Evolutionary conservation across 1,140 invertebrate species (phyloP).

Genomic region (Uloborus diversus): DNA sequence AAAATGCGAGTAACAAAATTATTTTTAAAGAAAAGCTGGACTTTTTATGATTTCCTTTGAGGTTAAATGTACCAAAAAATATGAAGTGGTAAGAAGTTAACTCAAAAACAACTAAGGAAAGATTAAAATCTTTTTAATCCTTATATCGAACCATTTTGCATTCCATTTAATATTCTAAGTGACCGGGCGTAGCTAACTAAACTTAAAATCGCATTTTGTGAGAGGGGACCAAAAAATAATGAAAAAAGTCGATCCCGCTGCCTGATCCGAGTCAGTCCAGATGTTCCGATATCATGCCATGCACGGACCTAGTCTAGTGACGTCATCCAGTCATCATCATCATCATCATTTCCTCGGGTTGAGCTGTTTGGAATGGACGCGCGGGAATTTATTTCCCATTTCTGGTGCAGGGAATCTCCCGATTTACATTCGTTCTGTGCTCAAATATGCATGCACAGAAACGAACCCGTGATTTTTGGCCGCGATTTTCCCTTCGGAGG

Average conservation of each 20-base stretch:
- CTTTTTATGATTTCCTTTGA: too few species aligned
- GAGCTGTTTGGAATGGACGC: background rate
- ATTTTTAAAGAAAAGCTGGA: too few species aligned
- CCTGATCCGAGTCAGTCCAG: constrained; percentile 2
- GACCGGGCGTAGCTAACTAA: constrained; percentile 1
- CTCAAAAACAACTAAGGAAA: too few species aligned
- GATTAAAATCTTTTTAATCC: too few species aligned
- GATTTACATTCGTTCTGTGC: constrained; percentile 47
- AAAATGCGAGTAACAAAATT: too few species aligned
- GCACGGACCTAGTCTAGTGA: constrained; percentile 24
- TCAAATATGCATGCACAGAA: constrained; percentile 49
- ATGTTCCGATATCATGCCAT: background rate
- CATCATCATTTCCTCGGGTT: constrained; percentile 48
- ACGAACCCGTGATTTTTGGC: constrained; percentile 17
- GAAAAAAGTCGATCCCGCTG: constrained; percentile 37
- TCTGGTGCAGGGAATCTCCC: constrained; percentile 17
- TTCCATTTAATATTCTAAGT: too few species aligned
- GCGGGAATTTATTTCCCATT: constrained; percentile 53
- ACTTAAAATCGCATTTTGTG: constrained; percentile 50
- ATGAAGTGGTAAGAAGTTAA: too few species aligned
- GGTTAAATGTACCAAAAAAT: too few species aligned
- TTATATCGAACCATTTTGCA: too few species aligned
- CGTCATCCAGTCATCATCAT: constrained; percentile 48
- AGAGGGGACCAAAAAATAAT: constrained; percentile 12
- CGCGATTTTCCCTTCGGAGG: background rate